Evolutionary conservation across 2,797 vertebrate genomes (phyloP), one percentile per base, ranked within the genome.

Genomic region (Danio aesculapii): DNA sequence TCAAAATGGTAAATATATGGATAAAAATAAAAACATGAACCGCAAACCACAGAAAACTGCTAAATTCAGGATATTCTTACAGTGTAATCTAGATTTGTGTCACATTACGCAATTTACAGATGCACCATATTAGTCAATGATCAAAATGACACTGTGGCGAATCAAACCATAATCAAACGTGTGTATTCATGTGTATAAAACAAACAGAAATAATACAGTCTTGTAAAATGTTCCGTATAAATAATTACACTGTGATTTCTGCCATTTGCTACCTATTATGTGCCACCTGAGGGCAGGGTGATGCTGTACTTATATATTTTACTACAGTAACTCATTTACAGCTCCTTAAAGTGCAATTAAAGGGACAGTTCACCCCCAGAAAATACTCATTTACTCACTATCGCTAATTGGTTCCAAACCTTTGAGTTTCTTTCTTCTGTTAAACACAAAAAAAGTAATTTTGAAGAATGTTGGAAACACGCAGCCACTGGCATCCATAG

Each of bases 241-340:
- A 17, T 63, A 50, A 75, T 72, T 83, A 58, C 66, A 75, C 39
- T 49, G 58, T 52, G 59, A 19, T 41, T 75, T 52, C 16, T 62
- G 44, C 39, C 21, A 41, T 69, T 59, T 78, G 64, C 64, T 78
- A 69, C 64, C 76, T 78, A 78, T 41, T 30, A 58, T 21, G 44
- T 61, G 55, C 46, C 69, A 44, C 47, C 44, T 10, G 55, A 47
- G 14, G 57, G 21, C 57, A 61, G 14, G 10, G 44, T 13, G 57
- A 77, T 77, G 9, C 75, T 77, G 64, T 50, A 77, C 75, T 39
- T 68, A 3, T 13, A 58, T 44, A 46, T 9, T 67, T 58, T 30
- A 30, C 30, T 69, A 62, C 30, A 63, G 58, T 68, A 59, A 47
- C 17, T 17, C 53, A 64, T 64, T 69, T 55, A 62, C 41, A 67